A percentile compares a stretch with the other conserved stretches of the same genome.
phyloP scores from a whole-genome alignment of 2,113 vertebrate genomes.

The Trinectes maculatus region DNA sequence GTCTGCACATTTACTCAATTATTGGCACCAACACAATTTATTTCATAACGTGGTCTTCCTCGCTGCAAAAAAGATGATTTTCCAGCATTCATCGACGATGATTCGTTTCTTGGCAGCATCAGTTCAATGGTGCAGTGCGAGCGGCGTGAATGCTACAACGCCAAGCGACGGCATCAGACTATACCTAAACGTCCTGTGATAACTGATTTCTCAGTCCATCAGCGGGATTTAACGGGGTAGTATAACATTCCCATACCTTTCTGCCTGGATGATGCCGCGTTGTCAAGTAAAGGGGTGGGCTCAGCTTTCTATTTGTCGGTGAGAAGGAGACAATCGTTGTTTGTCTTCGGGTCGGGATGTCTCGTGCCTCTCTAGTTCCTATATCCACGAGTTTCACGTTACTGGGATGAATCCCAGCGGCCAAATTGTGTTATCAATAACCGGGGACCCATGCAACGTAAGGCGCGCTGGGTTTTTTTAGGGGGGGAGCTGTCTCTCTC shows the following conservation, averaged over 20 bases:
- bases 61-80: slow-evolving; percentile 63
- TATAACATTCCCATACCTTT: slow-evolving; percentile 79
- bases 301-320: slow-evolving; percentile 63
- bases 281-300: slow-evolving; percentile 80
- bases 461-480: slow-evolving; percentile 70
- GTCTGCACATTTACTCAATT: slow-evolving; percentile 64
- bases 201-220: slow-evolving; percentile 40
- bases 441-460: slow-evolving; percentile 78
- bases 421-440: slow-evolving; percentile 78
- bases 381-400: slow-evolving; percentile 65
- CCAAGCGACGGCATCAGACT: slow-evolving; percentile 38
- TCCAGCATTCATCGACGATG: slow-evolving; percentile 59
- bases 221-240: slow-evolving; percentile 49
- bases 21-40: slow-evolving; percentile 64
- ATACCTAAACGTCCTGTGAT: slow-evolving; percentile 15
- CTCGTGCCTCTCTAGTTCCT: slow-evolving; percentile 48
- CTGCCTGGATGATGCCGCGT: slow-evolving; percentile 77
- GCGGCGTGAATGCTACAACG: slow-evolving; percentile 49
- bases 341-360: slow-evolving; percentile 27
- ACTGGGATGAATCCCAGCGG: slow-evolving; percentile 76
- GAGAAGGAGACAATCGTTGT: slow-evolving; percentile 49
- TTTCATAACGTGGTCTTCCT: slow-evolving; percentile 43
- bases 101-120: slow-evolving; percentile 51
- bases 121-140: slow-evolving; percentile 67
- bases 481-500: slow-evolving; percentile 78